A percentile compares a stretch with the other conserved stretches of the same genome.
These are phyloP conservation scores for Rallus limicola DNA, from an alignment of 2,113 vertebrate species.

Conservation along the genomic window DNA sequence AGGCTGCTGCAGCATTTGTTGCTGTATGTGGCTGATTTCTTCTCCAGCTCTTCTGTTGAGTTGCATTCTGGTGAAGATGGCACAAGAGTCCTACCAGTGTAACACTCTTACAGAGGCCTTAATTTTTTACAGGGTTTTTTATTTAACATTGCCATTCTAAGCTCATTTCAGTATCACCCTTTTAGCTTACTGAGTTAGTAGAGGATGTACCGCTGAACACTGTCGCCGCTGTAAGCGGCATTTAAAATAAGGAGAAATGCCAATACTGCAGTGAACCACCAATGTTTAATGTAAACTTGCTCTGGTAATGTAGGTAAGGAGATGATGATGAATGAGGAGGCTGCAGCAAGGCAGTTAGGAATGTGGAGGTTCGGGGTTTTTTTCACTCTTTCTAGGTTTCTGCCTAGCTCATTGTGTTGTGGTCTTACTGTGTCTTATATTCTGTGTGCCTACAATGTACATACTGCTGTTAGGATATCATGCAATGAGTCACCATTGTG, in stretches of 20 bases:
- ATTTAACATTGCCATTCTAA: background rate
- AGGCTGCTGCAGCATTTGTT: background rate
- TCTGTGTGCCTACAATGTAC: background rate
- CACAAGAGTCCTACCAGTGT: background rate
- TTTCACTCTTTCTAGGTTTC: background rate
- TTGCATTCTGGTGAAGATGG: background rate
- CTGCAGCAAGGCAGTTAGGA: background rate
- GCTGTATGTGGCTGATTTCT: background rate
- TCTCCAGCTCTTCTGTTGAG: background rate
- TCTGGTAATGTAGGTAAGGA: background rate
- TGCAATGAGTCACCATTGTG: background rate
- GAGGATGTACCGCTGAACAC: background rate
- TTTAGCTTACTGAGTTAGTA: background rate
- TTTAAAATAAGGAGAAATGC: background rate
- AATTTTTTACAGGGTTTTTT: background rate
- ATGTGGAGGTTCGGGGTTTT: background rate
- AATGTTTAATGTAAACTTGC: background rate
- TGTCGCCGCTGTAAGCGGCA: background rate
- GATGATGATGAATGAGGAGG: background rate
- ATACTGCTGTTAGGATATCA: background rate
- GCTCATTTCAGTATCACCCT: background rate
- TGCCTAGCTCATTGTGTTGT: background rate
- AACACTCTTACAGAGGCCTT: background rate
- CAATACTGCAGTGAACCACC: background rate
- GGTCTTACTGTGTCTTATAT: background rate